These are phyloP conservation scores for Perdix hodgsoniae DNA, from an alignment of 2,797 vertebrate species.

Conservation along the genomic window DNA sequence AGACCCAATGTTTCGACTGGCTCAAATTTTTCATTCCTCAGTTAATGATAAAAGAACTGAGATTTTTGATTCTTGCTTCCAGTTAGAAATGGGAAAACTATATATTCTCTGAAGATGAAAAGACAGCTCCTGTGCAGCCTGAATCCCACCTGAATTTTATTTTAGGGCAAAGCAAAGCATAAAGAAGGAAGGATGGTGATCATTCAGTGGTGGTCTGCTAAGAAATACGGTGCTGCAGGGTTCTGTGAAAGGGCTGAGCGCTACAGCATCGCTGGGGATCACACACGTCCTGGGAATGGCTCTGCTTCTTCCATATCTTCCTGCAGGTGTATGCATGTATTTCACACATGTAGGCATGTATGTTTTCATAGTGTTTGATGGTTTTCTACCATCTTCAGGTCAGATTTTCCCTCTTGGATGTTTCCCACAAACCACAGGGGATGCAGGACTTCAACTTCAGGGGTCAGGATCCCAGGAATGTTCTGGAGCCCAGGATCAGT, in stretches of 20 bases:
- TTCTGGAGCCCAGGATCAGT: accelerated
- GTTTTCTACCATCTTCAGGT: not conserved
- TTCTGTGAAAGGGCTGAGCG: not conserved
- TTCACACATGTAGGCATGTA: accelerated
- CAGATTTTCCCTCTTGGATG: not conserved
- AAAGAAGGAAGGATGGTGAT: not conserved
- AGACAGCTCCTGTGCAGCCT: accelerated
- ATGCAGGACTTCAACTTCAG: accelerated
- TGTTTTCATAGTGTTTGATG: not conserved
- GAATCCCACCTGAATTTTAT: not conserved
- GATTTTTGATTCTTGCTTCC: not conserved
- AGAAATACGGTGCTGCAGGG: not conserved
- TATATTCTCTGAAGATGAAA: not conserved
- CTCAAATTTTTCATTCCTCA: not conserved
- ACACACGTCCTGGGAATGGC: not conserved
- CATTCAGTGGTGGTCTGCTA: not conserved
- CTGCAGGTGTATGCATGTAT: accelerated
- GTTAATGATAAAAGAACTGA: not conserved
- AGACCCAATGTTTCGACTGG: not conserved
- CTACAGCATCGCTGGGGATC: not conserved
- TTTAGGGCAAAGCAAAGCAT: not conserved
- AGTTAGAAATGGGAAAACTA: not conserved
- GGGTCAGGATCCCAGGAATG: accelerated
- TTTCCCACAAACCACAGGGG: not conserved
- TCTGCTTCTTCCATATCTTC: not conserved